Base-by-base conservation (phyloP, 2,113 vertebrate genomes). In the Paratilapia polleni region DNA sequence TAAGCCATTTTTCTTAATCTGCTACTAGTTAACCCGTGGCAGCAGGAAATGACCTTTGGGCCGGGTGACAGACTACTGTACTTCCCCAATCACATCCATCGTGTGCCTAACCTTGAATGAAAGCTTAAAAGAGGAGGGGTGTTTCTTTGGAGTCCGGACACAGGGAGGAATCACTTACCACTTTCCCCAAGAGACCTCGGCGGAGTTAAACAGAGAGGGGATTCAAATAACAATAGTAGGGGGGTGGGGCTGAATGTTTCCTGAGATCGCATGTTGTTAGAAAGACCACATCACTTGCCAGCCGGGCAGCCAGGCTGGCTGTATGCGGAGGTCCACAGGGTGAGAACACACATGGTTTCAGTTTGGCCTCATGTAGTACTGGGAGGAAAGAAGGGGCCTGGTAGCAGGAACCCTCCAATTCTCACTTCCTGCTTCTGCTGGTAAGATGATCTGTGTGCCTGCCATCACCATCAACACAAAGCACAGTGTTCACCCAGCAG, bases 321-420 rank as follows among this genome's bases (percentile, higher is more conserved):
- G 89, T 84, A 19, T 52, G 87, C 5, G 22, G 80, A 82, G 85
- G 92, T 93, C 90, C 85, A 89, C 76, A 20, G 92, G 95, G 91
- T 91, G 90, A 82, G 88, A 92, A 89, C 93, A 95, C 95, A 96
- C 95, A 95, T 96, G 96, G 94, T 96, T 96, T 90, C 82, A 91
- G 93, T 95, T 95, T 95, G 87, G 88, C 84, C 88, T 89, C 52
- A 43, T 95, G 95, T 95, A 88, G 84, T 60, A 92, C 81, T 52
- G 82, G 91, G 88, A 94, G 92, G 92, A 93, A 94, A 93, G 91
- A 92, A 92, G 91, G 85, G 89, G 86, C 83, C 92, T 92, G 91
- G 91, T 90, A 90, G 92, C 91, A 95, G 93, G 93, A 95, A 95
- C 89, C 90, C 89, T 94, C 91, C 92, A 93, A 94, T 92, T 94